phyloP scores from a whole-genome alignment of 2,888 invertebrate species.

The Xestia sexstrigata region DNA sequence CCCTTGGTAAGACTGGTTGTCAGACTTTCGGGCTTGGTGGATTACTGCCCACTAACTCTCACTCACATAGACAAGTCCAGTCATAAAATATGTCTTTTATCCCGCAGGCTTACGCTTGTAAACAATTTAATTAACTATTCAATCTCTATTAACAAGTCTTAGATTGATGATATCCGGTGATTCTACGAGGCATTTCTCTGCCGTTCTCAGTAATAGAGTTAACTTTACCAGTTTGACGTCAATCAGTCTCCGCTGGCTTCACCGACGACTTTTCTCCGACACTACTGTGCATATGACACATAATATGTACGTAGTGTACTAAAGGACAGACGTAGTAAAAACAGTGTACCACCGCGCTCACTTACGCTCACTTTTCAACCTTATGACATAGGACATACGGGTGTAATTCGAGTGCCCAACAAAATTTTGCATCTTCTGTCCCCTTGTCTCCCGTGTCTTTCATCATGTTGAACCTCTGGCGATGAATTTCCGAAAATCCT shows the following conservation, averaged over 20 bases:
- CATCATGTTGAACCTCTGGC: background rate
- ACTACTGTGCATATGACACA: background rate
- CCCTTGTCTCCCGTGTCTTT: too few species aligned
- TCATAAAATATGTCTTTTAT: background rate
- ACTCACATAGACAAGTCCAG: background rate
- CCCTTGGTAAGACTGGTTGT: too few species aligned
- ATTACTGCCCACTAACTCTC: background rate
- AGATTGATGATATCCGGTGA: slow-evolving; percentile 23
- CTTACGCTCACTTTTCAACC: too few species aligned
- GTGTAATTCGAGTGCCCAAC: background rate
- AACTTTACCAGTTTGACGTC: slow-evolving; percentile 50
- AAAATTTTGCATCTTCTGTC: background rate
- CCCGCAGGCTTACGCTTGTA: background rate
- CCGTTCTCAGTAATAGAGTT: slow-evolving; percentile 35
- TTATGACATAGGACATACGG: too few species aligned
- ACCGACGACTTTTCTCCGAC: slow-evolving; percentile 42
- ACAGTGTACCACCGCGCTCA: too few species aligned
- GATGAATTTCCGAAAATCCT: background rate
- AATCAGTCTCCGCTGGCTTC: slow-evolving; percentile 36
- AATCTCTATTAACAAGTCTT: slow-evolving; percentile 24
- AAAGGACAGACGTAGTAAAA: background rate
- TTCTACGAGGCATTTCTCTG: slow-evolving; percentile 48
- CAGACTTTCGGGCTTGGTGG: background rate
- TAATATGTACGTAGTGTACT: background rate
- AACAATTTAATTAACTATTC: slow-evolving; percentile 12